phyloP scores from a whole-genome alignment of 2,113 vertebrate genomes.

The Callochromis pleurospilus region DNA sequence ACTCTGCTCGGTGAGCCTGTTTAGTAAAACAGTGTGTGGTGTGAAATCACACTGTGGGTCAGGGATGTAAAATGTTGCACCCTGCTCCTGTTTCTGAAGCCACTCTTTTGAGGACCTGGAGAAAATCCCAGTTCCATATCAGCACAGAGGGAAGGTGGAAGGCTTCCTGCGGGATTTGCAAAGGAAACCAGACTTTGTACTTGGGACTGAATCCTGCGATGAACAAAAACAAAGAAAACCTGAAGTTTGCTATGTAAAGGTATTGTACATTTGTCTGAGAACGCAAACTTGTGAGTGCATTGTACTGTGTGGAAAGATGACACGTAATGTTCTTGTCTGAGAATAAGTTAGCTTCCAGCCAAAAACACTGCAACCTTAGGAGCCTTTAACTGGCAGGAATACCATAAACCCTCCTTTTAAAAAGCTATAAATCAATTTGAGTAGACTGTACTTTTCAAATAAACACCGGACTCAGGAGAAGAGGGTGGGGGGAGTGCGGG shows the following conservation, averaged over 20 bases:
- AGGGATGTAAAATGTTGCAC: slow-evolving; percentile 29
- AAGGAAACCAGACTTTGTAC: slow-evolving; percentile 15
- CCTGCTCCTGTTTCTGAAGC: background rate
- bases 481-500: background rate
- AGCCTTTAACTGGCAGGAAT: slow-evolving; percentile 51
- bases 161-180: slow-evolving; percentile 7
- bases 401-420: slow-evolving; percentile 47
- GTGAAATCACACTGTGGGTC: slow-evolving; percentile 30
- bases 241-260: background rate
- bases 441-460: slow-evolving; percentile 59
- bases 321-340: slow-evolving; percentile 47
- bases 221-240: slow-evolving; percentile 1
- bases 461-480: slow-evolving; percentile 43
- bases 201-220: background rate
- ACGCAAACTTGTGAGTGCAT: background rate
- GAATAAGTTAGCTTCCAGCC: slow-evolving; percentile 18
- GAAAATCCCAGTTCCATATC: slow-evolving; percentile 11
- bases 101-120: background rate
- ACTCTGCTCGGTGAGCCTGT: background rate
- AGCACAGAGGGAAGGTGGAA: background rate
- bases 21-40: slow-evolving; percentile 22
- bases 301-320: slow-evolving; percentile 29
- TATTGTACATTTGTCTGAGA: slow-evolving; percentile 1
- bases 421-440: slow-evolving; percentile 57
- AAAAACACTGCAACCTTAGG: slow-evolving; percentile 36